Conservation (phyloP, 2,113 vertebrate species). For the Copsychus sechellarum region DNA sequence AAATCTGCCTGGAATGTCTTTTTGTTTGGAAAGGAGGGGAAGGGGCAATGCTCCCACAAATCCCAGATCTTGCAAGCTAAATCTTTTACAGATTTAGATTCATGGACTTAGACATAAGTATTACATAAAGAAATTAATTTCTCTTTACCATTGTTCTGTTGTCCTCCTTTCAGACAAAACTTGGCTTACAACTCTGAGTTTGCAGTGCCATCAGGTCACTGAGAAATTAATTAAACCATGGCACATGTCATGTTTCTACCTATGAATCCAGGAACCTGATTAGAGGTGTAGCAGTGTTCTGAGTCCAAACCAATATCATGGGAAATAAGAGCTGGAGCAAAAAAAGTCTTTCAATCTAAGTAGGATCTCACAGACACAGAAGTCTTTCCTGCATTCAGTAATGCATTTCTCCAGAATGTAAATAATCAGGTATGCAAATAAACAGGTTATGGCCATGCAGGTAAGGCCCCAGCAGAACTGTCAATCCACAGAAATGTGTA, state of each 20-base stretch:
- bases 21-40: neutral
- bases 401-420: neutral
- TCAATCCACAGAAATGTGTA: neutral
- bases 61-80: neutral
- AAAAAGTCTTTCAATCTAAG: neutral
- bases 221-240: neutral
- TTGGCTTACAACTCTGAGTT: neutral
- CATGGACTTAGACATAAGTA: neutral
- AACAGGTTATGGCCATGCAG: neutral
- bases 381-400: neutral
- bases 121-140: neutral
- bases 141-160: neutral
- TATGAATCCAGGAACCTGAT: neutral
- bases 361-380: neutral
- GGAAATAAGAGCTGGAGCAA: neutral
- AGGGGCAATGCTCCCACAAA: neutral
- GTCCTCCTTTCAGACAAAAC: neutral
- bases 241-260: neutral
- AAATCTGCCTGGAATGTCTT: neutral
- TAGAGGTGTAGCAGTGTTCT: neutral
- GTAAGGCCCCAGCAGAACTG: neutral
- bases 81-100: neutral
- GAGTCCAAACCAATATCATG: accelerated
- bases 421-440: neutral
- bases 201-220: neutral